Percentiles rank a stretch among this genome's conserved stretches.
Conservation (phyloP, 2,888 invertebrate genomes). For the Malthinus seriepunctatus region DNA sequence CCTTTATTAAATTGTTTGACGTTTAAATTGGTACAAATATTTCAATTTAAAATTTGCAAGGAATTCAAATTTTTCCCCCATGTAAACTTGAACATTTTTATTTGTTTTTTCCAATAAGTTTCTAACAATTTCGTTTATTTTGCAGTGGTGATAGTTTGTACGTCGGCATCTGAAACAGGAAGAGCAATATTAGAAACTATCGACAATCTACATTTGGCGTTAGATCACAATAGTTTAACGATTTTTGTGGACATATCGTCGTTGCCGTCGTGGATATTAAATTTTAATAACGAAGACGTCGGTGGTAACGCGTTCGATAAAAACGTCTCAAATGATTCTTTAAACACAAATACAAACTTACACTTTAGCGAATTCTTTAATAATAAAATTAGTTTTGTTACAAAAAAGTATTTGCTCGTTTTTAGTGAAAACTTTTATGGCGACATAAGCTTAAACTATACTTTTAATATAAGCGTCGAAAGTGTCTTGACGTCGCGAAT, state of each 20-base stretch:
- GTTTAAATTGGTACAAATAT: too few relatives aligned
- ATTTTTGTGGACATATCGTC: constrained; percentile 56
- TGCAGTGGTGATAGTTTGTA: constrained; percentile 58
- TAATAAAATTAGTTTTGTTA: constrained; percentile 37
- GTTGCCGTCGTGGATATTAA: constrained; percentile 48
- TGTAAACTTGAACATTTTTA: too few relatives aligned
- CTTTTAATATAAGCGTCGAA: constrained; percentile 35
- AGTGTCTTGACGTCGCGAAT: constrained; percentile 36
- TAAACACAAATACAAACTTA: constrained; percentile 10
- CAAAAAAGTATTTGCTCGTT: constrained; percentile 45
- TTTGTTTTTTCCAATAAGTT: constrained; percentile 9
- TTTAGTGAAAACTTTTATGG: constrained; percentile 39
- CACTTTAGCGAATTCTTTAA: constrained; percentile 27
- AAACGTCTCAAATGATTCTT: constrained; percentile 10
- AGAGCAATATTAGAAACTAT: constrained; percentile 52
- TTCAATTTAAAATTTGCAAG: too few relatives aligned
- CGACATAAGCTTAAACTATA: constrained; percentile 19
- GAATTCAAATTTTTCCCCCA: too few relatives aligned
- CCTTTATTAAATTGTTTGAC: too few relatives aligned
- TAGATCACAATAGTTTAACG: constrained; percentile 52
- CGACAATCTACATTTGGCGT: constrained; percentile 53
- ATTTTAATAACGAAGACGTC: constrained; percentile 8
- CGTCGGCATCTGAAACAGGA: constrained; percentile 55
- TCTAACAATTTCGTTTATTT: constrained; percentile 21
- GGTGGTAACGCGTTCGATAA: neutral